phyloP scores from a whole-genome alignment of 2,113 vertebrate genomes.

The Phyllopteryx taeniolatus region DNA sequence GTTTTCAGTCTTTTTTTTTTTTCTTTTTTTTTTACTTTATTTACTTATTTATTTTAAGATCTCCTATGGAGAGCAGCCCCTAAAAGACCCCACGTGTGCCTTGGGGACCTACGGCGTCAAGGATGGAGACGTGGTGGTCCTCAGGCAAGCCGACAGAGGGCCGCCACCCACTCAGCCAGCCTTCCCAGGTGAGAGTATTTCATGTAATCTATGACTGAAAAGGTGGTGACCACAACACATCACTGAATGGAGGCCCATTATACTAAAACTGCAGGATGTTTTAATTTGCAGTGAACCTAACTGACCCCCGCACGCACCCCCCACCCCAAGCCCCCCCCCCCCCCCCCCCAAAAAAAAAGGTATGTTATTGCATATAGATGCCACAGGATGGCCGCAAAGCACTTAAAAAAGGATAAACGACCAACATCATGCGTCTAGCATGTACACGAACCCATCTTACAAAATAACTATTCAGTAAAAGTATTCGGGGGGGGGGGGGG shows the following conservation, averaged over 20 bases:
- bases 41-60: slow-evolving; percentile 72
- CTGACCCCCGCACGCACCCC: too few species aligned
- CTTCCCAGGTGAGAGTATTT: slow-evolving; percentile 50
- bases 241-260: not conserved
- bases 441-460: too few species aligned
- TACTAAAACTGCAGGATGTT: too few species aligned
- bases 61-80: slow-evolving; percentile 83
- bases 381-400: too few species aligned
- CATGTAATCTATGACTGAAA: not conserved
- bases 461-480: too few species aligned
- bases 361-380: too few species aligned
- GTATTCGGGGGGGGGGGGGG: too few species aligned
- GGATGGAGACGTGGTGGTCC: slow-evolving; percentile 92
- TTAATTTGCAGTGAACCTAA: too few species aligned
- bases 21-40: not conserved
- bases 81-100: slow-evolving; percentile 88
- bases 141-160: slow-evolving; percentile 83
- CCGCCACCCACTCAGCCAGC: slow-evolving; percentile 70
- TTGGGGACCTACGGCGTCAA: slow-evolving; percentile 94
- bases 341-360: too few species aligned
- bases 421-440: too few species aligned
- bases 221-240: not conserved
- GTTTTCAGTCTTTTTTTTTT: not conserved
- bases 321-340: too few species aligned
- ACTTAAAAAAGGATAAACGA: too few species aligned